phyloP scores from a whole-genome alignment of 2,113 vertebrate genomes.

The Corythoichthys intestinalis region DNA sequence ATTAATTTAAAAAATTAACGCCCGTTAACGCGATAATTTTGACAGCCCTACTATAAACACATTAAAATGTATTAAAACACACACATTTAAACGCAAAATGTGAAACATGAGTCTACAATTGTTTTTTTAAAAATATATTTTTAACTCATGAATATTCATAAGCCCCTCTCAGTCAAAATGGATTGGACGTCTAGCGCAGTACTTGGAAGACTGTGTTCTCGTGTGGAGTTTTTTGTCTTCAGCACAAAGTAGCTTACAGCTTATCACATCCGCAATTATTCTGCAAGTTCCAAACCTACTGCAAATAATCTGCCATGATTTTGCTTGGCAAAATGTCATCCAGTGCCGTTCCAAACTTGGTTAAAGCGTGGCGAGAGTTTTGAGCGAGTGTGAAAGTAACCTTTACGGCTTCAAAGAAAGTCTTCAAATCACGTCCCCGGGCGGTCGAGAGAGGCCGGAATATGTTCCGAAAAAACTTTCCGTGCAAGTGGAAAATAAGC shows the following conservation, averaged over 20 bases:
- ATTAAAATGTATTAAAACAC: too few relatives aligned
- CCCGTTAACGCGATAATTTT: too few relatives aligned
- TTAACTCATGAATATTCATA: too few relatives aligned
- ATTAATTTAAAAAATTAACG: too few relatives aligned
- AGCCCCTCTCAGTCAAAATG: too few relatives aligned
- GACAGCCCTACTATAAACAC: too few relatives aligned
- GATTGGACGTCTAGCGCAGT: too few relatives aligned
- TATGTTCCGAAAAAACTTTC: constrained; percentile 60
- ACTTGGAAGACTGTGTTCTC: too few relatives aligned
- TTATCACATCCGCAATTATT: neutral
- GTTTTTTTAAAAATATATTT: too few relatives aligned
- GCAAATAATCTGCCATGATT: neutral
- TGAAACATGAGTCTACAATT: too few relatives aligned
- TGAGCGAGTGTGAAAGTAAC: constrained; percentile 65
- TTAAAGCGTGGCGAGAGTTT: constrained; percentile 51
- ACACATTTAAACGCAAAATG: too few relatives aligned
- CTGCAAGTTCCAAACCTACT: neutral
- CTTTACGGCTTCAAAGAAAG: constrained; percentile 66
- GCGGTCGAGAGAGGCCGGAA: constrained; percentile 54
- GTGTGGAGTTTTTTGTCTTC: too few relatives aligned
- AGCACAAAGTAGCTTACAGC: neutral
- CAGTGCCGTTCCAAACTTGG: constrained; percentile 42
- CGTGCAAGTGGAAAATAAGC: constrained; percentile 71
- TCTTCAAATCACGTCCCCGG: constrained; percentile 58
- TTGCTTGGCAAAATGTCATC: constrained; percentile 46